These are phyloP conservation scores for Osedax frankpressi DNA, from an alignment of 2,888 invertebrate genomes.

Conservation along the genomic window DNA sequence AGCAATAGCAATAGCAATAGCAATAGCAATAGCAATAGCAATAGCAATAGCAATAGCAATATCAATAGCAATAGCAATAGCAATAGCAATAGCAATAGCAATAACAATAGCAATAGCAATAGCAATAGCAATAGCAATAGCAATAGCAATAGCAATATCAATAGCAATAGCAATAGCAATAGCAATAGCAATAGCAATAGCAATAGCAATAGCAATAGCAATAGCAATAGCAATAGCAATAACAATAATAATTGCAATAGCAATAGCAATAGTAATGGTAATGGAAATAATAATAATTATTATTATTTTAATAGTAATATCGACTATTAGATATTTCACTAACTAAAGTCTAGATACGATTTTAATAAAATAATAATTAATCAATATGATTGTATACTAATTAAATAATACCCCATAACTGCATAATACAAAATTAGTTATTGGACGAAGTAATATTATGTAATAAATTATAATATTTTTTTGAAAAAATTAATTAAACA, in stretches of 20 bases:
- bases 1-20: neutral
- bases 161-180: neutral
- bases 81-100: neutral
- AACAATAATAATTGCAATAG: neutral
- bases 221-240: neutral
- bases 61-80: neutral
- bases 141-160: neutral
- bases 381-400: too few relatives aligned
- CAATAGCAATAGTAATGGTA: neutral
- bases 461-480: too few relatives aligned
- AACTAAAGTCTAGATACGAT: too few relatives aligned
- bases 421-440: too few relatives aligned
- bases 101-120: neutral
- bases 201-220: neutral
- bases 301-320: too few relatives aligned
- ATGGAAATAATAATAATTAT: neutral
- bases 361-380: too few relatives aligned
- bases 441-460: too few relatives aligned
- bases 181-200: neutral
- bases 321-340: too few relatives aligned
- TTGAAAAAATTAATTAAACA: too few relatives aligned
- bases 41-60: neutral
- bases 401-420: too few relatives aligned
- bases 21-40: neutral
- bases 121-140: neutral